Evolutionary conservation across 2,888 invertebrate genomes (phyloP).

Genomic region (Tipula confusa): DNA sequence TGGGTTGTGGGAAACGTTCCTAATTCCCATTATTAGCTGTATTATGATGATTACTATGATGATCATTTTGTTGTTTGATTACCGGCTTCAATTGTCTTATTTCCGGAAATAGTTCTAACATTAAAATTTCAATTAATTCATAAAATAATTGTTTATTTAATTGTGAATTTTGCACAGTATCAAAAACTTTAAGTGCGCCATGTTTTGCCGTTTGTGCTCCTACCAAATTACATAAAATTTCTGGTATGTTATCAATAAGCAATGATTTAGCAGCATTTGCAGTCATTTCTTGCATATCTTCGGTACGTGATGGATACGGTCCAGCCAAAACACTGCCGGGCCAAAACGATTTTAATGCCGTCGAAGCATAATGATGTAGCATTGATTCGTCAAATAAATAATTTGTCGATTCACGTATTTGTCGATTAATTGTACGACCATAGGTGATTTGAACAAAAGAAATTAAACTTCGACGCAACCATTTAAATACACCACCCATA

Average conservation of each 20-base stretch:
- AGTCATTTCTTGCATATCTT: conserved; percentile 64
- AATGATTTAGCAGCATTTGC: conserved; percentile 59
- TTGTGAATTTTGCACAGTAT: conserved; percentile 75
- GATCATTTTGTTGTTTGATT: not conserved
- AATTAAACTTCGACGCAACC: conserved; percentile 80
- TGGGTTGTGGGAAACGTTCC: not conserved
- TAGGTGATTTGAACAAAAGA: conserved; percentile 89
- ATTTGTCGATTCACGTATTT: conserved; percentile 79
- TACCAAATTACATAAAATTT: conserved; percentile 75
- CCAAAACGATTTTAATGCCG: conserved; percentile 85
- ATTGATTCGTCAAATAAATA: conserved; percentile 88
- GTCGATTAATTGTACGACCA: conserved; percentile 87
- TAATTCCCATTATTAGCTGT: not conserved
- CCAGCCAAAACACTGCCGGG: conserved; percentile 71
- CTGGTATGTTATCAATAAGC: conserved; percentile 67
- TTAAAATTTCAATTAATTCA: conserved; percentile 64
- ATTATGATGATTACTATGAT: not conserved
- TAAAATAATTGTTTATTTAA: conserved; percentile 85
- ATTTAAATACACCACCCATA: conserved; percentile 81
- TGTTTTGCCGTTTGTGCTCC: conserved; percentile 79
- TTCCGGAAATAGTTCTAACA: conserved; percentile 67
- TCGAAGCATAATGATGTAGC: conserved; percentile 80
- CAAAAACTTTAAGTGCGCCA: conserved; percentile 81
- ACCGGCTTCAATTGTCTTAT: conserved; percentile 53
- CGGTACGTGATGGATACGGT: conserved; percentile 51